Evolutionary conservation across 2,888 invertebrate genomes (phyloP).

Genomic region (Parnassius smintheus): DNA sequence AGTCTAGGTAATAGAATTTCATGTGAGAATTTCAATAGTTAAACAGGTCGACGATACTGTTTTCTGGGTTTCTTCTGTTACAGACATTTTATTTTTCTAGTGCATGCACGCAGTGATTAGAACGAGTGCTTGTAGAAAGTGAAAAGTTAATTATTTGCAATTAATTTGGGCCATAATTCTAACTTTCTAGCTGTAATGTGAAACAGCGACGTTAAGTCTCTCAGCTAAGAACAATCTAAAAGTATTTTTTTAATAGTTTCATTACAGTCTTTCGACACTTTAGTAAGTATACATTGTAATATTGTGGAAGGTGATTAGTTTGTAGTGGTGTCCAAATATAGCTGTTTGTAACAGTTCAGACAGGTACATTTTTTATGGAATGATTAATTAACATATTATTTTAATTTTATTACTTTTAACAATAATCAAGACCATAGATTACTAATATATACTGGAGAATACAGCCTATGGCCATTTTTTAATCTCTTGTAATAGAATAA

Average conservation of each 20-base stretch:
- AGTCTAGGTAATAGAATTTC: neutral
- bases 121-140: conserved; percentile 20
- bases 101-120: conserved; percentile 1
- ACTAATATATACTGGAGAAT: no score
- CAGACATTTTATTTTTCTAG: conserved; percentile 13
- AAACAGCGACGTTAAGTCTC: conserved; percentile 20
- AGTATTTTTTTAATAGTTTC: conserved; percentile 23
- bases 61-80: neutral
- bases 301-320: neutral
- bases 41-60: neutral
- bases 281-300: neutral
- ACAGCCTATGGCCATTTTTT: no score
- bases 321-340: neutral
- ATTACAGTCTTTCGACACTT: neutral
- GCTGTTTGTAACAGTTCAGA: neutral
- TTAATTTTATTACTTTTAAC: no score
- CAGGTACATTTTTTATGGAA: no score
- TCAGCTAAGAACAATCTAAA: conserved; percentile 21
- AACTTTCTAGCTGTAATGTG: conserved; percentile 26
- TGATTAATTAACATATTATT: no score
- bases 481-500: no score
- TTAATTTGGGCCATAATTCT: conserved; percentile 9
- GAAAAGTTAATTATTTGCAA: conserved; percentile 21
- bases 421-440: no score
- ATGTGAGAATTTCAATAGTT: neutral